These are phyloP conservation scores for Boulengeromyrus knoepffleri DNA, from an alignment of 2,113 vertebrate species.

Conservation along the genomic window DNA sequence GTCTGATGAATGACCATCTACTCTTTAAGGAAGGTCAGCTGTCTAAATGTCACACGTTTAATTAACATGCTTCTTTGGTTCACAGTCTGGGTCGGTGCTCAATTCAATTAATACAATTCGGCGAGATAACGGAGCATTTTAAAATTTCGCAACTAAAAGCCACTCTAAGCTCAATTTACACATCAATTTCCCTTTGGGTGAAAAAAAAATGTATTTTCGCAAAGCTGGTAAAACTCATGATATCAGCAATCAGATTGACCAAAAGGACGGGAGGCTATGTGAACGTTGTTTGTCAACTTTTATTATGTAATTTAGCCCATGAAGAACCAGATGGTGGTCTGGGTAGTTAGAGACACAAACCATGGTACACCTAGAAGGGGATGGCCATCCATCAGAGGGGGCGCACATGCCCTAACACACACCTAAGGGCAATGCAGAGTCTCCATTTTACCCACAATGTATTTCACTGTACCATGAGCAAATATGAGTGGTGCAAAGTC, in stretches of 20 bases:
- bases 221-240: constrained; percentile 14
- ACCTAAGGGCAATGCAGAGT: background rate
- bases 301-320: background rate
- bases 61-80: constrained; percentile 10
- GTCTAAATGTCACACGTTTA: constrained; percentile 19
- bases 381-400: background rate
- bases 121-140: constrained; percentile 6
- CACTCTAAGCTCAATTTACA: constrained; percentile 19
- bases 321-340: background rate
- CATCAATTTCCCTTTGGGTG: background rate
- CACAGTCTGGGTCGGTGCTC: constrained; percentile 9
- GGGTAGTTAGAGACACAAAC: background rate
- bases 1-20: constrained; percentile 13
- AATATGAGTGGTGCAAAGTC: background rate
- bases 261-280: background rate
- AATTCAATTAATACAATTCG: constrained; percentile 23
- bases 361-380: background rate
- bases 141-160: constrained; percentile 17
- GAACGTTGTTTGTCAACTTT: background rate
- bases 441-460: background rate
- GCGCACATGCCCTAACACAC: background rate
- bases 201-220: background rate
- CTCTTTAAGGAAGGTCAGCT: constrained; percentile 12
- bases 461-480: background rate
- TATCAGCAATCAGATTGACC: background rate